phyloP scores from a whole-genome alignment of 2,888 invertebrate genomes.

The Drosophila macrospina region DNA sequence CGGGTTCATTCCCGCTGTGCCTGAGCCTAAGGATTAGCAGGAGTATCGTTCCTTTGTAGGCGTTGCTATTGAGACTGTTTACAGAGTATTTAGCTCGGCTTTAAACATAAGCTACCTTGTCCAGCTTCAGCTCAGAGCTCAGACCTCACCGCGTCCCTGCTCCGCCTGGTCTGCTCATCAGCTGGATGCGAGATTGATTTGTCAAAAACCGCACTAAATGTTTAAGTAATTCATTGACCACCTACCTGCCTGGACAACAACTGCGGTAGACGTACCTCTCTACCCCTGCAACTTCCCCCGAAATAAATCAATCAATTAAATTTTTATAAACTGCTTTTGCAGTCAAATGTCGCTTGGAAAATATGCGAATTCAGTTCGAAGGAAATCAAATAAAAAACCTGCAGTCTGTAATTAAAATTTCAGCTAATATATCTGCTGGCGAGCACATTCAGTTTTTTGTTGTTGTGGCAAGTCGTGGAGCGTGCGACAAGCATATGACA shows the following conservation, averaged over 20 bases:
- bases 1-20: constrained; percentile 63
- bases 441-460: constrained; percentile 7
- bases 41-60: constrained; percentile 48
- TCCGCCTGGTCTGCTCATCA: background rate
- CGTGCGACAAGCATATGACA: constrained; percentile 84
- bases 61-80: constrained; percentile 80
- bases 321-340: constrained; percentile 78
- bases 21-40: constrained; percentile 56
- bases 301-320: constrained; percentile 86
- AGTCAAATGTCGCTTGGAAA: constrained; percentile 55
- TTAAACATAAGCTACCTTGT: constrained; percentile 14
- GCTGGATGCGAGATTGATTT: constrained; percentile 66
- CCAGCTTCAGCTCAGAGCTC: no score
- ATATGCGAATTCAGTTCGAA: constrained; percentile 49
- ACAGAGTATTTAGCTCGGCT: constrained; percentile 69
- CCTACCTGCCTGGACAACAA: constrained; percentile 64
- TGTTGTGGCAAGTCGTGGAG: constrained; percentile 31
- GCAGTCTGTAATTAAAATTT: constrained; percentile 84
- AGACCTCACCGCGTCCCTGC: background rate
- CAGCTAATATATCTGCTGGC: constrained; percentile 81
- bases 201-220: constrained; percentile 66
- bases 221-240: constrained; percentile 71
- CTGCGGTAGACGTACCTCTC: constrained; percentile 26
- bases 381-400: constrained; percentile 25
- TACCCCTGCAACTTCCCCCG: constrained; percentile 65